A percentile compares a stretch with the other conserved stretches of the same genome.
Evolutionary conservation across 2,797 vertebrate species (phyloP).

Genomic region (Knipowitschia caucasica): DNA sequence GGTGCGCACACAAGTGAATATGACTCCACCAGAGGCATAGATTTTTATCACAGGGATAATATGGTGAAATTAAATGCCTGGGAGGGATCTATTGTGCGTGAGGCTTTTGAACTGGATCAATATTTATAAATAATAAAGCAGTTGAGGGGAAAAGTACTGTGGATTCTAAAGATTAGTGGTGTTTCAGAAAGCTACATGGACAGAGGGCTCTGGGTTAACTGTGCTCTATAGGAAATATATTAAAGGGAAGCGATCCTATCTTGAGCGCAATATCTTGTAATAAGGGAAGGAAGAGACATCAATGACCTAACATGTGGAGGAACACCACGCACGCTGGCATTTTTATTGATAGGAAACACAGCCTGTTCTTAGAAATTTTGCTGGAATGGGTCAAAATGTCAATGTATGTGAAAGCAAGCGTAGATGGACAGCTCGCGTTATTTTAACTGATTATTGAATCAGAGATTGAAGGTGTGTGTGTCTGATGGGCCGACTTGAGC

Average conservation of each 20-base stretch:
- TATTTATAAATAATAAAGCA: conserved; percentile 53
- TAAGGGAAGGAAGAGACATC: background rate
- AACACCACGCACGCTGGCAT: no score
- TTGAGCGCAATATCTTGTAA: background rate
- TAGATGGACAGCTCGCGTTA: background rate
- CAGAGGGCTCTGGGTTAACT: background rate
- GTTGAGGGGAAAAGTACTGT: conserved; percentile 24
- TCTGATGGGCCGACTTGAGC: background rate
- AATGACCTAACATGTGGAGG: background rate
- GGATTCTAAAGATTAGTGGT: conserved; percentile 8
- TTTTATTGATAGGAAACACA: background rate
- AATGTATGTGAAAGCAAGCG: background rate
- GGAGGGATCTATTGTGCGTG: conserved; percentile 33
- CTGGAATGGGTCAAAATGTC: background rate
- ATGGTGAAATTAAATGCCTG: conserved; percentile 19
- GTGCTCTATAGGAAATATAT: conserved; percentile 3
- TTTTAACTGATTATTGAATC: background rate
- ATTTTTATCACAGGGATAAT: conserved; percentile 27
- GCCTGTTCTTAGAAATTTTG: background rate
- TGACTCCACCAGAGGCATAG: conserved; percentile 28
- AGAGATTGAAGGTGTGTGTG: background rate
- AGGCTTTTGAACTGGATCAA: conserved; percentile 49
- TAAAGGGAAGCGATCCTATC: background rate
- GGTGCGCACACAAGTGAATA: conserved; percentile 31
- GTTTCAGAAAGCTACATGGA: conserved; percentile 14